phyloP scores from a whole-genome alignment of 2,113 vertebrate species.

The Heterocephalus glaber region DNA sequence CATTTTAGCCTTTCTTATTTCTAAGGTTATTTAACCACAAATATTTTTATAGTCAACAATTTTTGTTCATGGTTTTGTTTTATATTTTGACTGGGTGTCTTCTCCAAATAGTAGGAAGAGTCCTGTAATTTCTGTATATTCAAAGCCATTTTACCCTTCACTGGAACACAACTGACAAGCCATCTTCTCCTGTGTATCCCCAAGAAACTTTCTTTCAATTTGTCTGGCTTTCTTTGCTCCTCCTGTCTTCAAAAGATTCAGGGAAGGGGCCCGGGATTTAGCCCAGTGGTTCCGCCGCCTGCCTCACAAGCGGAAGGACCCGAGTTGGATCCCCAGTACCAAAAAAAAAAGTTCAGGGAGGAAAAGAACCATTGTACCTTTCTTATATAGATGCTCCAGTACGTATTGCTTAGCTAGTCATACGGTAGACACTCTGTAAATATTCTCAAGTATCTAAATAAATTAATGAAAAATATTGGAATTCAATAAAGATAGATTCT shows the following conservation, averaged over 20 bases:
- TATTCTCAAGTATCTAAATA: not conserved
- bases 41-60: not conserved
- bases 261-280: too few relatives aligned
- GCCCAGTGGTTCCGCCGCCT: too few relatives aligned
- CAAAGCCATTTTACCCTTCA: not conserved
- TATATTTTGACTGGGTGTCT: not conserved
- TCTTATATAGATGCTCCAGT: too few relatives aligned
- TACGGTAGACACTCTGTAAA: not conserved
- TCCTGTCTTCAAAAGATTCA: accelerated
- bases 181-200: not conserved
- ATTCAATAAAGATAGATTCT: not conserved
- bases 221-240: not conserved
- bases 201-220: not conserved
- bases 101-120: not conserved
- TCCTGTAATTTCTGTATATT: not conserved
- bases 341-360: too few relatives aligned
- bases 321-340: too few relatives aligned
- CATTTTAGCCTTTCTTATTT: not conserved
- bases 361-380: not conserved
- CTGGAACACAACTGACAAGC: not conserved
- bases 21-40: not conserved
- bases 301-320: too few relatives aligned
- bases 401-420: not conserved
- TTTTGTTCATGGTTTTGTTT: not conserved
- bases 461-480: not conserved